Evolutionary conservation across 2,113 vertebrate genomes (phyloP), one percentile per base, ranked within the genome.

Genomic region (Lophochroa leadbeateri): DNA sequence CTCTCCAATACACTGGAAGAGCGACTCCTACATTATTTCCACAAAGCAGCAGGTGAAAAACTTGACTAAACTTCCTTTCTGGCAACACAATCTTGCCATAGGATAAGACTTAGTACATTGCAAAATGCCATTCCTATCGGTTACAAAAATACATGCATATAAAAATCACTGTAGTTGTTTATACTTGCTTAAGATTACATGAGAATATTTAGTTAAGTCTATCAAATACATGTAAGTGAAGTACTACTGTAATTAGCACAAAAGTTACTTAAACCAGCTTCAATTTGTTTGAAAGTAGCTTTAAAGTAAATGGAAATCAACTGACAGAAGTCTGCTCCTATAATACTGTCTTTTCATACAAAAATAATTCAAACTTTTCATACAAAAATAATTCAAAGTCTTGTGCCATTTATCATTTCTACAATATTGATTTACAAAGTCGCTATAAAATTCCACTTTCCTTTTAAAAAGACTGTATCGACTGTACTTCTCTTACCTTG

Each of bases 1-100:
- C 91, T 94, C 76, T 49, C 58, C 63, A 20, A 5, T 28, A 29
- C 70, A 25, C 53, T 53, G 53, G 33, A 65, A 61, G 72, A 94
- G 75, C 1, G 17, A 82, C 35, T 93, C 44, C 64, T 55, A 72
- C 11, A 1, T 63, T 92, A 94, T 72, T 96, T 47, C 79, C 82
- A 88, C 53, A 58, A 39, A 83, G 75, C 71, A 94, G 49, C 86
- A 96, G 92, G 94, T 96, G 77, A 95, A 93, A 86, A 88, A 33
- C 64, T 75, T 88, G 64, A 65, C 75, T 76, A 5, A 88, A 81
- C 58, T 91, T 95, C 95, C 95, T 86, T 86, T 76, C 79, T 90
- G 88, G 64, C 79, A 88, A 52, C 53, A 33, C 16, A 63, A 24
- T 5, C 29, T 70, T 44, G 41, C 84, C 82, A 90, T 55, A 88